Evolutionary conservation across 2,888 invertebrate species (phyloP).

Genomic region (Tipula unca): DNA sequence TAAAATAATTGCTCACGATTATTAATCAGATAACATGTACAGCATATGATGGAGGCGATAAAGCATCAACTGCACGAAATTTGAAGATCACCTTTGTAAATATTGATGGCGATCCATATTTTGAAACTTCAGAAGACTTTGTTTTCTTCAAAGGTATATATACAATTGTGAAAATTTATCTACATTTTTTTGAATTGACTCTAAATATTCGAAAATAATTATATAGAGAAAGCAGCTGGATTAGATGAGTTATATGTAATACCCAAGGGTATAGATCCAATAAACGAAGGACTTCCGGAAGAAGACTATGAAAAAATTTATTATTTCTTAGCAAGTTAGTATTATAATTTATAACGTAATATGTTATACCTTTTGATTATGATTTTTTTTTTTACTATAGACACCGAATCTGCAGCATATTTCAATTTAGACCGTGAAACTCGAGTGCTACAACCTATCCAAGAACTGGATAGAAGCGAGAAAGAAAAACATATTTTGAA

Average conservation of each 20-base stretch:
- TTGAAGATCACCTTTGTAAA: conserved; percentile 44
- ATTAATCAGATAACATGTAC: conserved; percentile 43
- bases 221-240: conserved; percentile 42
- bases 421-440: conserved; percentile 36
- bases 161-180: neutral
- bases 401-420: conserved; percentile 23
- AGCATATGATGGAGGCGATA: conserved; percentile 43
- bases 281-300: conserved; percentile 42
- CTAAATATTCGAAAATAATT: neutral
- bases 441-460: conserved; percentile 38
- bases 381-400: neutral
- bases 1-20: neutral
- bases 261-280: conserved; percentile 42
- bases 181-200: too few relatives aligned
- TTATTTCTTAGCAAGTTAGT: conserved; percentile 44
- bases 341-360: neutral
- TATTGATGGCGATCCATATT: conserved; percentile 43
- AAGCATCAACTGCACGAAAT: conserved; percentile 28
- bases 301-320: conserved; percentile 41
- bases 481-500: conserved; percentile 38
- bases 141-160: conserved; percentile 30
- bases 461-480: conserved; percentile 43
- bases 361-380: neutral
- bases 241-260: conserved; percentile 37
- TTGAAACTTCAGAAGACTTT: conserved; percentile 29